Evolutionary conservation across 2,888 invertebrate genomes (phyloP), one percentile per base, ranked within the genome.

Genomic region (Drosophila incognita): DNA sequence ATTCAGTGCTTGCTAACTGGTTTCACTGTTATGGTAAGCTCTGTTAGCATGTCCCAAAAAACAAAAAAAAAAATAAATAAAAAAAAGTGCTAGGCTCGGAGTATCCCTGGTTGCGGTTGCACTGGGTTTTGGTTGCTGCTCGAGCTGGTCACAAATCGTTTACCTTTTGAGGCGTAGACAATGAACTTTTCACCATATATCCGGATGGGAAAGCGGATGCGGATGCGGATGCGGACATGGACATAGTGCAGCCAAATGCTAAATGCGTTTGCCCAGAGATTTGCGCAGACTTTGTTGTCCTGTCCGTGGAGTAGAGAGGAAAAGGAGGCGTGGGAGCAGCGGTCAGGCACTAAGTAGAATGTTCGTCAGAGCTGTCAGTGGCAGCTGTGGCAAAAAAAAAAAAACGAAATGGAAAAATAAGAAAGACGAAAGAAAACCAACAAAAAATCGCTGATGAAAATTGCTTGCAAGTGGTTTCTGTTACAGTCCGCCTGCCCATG

Each of bases 381-480:
- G 73, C 84, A 82, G 76, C 69, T 62, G 70, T 42, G 48, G 46
- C 15, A 36, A 11, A 1, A 27, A 21, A 27, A 53, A 54, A 52
- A 42, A 18, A 18, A 24, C 46, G n/a, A 56, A 48, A 33, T 54
- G 15, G 54, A 46, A 56, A 65, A 57, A 64, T 7, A 4, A 40
- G 18, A 18, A 42, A 42, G 35, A 35, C 21, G 8, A 38, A 38
- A 38, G 54, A 36, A 54, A 54, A n/a, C 36, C 36, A 33, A 64
- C 67, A 40, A 70, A 81, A 82, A 81, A 72, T 74, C 85, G 89
- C 84, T 83, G 85, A 85, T 86, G 89, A 88, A 85, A 85, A 85
- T 85, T 82, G 80, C 89, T 87, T 84, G 85, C 89, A 85, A 85
- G 89, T 85, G 85, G 87, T 85, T 85, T 88, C 81, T 85, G 88